A percentile compares a stretch with the other conserved stretches of the same genome.
phyloP scores from a whole-genome alignment of 1,140 invertebrate species.

The Saccostrea glomerata region DNA sequence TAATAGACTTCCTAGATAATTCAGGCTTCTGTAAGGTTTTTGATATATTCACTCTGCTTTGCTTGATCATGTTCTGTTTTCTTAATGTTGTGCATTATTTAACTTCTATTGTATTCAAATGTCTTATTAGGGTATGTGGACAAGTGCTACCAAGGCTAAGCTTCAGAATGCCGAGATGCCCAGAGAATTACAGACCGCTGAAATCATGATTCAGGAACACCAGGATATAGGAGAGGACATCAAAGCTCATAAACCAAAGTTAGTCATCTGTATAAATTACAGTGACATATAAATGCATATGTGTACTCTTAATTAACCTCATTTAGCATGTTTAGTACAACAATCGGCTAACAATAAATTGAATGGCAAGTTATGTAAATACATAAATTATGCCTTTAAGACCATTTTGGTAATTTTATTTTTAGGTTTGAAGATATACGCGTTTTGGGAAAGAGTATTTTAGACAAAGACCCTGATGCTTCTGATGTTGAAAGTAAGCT shows the following conservation, averaged over 20 bases:
- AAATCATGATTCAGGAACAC: constrained; percentile 93
- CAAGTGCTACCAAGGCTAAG: constrained; percentile 87
- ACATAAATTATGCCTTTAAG: too few species aligned
- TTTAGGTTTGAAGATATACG: constrained; percentile 81
- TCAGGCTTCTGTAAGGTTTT: too few species aligned
- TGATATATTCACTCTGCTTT: too few species aligned
- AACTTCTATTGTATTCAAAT: neutral
- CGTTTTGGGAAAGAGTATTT: constrained; percentile 79
- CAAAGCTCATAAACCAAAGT: constrained; percentile 91
- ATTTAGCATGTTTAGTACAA: too few species aligned
- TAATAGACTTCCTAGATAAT: too few species aligned
- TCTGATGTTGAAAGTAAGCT: constrained; percentile 80
- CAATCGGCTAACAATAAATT: too few species aligned
- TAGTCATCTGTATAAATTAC: constrained; percentile 79
- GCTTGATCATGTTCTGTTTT: too few species aligned
- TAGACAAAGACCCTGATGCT: constrained; percentile 77
- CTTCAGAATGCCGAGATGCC: constrained; percentile 84
- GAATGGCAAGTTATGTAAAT: too few species aligned
- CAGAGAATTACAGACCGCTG: constrained; percentile 83
- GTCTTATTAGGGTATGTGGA: constrained; percentile 85
- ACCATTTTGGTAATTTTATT: constrained; percentile 71
- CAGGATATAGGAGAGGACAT: constrained; percentile 95
- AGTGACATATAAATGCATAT: too few species aligned
- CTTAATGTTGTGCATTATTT: too few species aligned
- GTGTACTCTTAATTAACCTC: too few species aligned